Evolutionary conservation across 2,797 vertebrate species (phyloP).

Genomic region (Bradypodion ventrale): DNA sequence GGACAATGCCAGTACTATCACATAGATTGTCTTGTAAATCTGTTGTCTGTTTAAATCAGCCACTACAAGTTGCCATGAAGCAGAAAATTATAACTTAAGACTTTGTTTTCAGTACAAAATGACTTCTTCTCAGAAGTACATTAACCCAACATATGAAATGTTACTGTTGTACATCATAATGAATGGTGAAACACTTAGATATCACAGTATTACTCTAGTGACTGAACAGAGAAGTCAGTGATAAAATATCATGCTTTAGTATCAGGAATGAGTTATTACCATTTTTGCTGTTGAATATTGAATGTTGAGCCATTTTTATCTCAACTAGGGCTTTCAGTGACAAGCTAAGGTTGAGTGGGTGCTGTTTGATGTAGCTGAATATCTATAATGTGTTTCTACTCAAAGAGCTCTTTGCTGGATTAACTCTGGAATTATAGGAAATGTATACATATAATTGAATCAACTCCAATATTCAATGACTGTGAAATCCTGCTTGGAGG

Average conservation of each 20-base stretch:
- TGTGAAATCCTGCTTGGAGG: slow-evolving; percentile 3
- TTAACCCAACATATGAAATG: neutral
- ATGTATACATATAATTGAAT: neutral
- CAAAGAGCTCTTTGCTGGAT: neutral
- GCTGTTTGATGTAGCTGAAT: neutral
- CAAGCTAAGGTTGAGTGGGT: neutral
- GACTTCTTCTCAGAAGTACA: neutral
- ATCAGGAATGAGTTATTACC: neutral
- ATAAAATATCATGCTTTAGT: neutral
- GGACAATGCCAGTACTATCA: neutral
- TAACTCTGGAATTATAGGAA: neutral
- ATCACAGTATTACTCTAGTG: neutral
- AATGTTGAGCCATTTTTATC: neutral
- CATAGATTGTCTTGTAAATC: neutral
- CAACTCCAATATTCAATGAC: neutral
- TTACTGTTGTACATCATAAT: neutral
- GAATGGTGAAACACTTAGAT: neutral
- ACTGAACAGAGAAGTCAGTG: neutral
- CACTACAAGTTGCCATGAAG: neutral
- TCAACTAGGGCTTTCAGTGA: neutral
- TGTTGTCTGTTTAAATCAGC: neutral
- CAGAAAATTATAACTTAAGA: neutral
- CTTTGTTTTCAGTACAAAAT: neutral
- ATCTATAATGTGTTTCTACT: neutral
- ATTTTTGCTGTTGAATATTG: neutral